A percentile compares a stretch with the other conserved stretches of the same genome.
Conservation (phyloP, 2,888 invertebrate genomes). For the Drosophila ustulata region DNA sequence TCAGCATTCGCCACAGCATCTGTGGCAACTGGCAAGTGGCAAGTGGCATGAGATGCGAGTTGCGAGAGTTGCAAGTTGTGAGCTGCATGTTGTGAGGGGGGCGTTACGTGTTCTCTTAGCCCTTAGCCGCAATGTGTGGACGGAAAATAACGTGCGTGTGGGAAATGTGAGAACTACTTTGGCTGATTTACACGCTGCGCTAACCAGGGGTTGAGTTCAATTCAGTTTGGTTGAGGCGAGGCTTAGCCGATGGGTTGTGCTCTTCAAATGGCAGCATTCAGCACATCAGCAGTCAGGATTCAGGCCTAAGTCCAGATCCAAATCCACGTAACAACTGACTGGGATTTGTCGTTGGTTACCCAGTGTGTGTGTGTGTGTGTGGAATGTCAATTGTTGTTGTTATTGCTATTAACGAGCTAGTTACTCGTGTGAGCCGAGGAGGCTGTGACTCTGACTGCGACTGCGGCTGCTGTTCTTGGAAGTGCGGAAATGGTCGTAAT, state of each 20-base stretch:
- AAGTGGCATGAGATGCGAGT: not conserved
- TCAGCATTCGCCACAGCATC: constrained; percentile 74
- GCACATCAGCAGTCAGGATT: constrained; percentile 24
- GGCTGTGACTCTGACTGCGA: not conserved
- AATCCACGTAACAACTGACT: constrained; percentile 67
- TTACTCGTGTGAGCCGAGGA: constrained; percentile 22
- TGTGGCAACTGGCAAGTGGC: constrained; percentile 57
- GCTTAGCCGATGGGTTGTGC: constrained; percentile 44
- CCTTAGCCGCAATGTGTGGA: constrained; percentile 28
- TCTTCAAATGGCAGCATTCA: constrained; percentile 40
- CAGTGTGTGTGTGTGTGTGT: constrained; percentile 31
- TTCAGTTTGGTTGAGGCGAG: constrained; percentile 2
- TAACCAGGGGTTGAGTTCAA: constrained; percentile 78
- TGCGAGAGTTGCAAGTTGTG: constrained; percentile 1
- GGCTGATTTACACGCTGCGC: constrained; percentile 73
- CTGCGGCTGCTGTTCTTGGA: constrained; percentile 54
- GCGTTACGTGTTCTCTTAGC: constrained; percentile 50
- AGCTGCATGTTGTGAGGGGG: constrained; percentile 11
- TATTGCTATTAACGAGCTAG: constrained; percentile 70
- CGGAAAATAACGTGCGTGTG: constrained; percentile 62
- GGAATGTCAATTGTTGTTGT: constrained; percentile 53
- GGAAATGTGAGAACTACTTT: constrained; percentile 60
- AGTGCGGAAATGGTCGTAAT: constrained; percentile 60
- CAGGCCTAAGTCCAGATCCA: constrained; percentile 29
- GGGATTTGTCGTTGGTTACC: constrained; percentile 59